Evolutionary conservation across 2,797 vertebrate genomes (phyloP), one percentile per base, ranked within the genome.

Genomic region (Crax fasciolata): DNA sequence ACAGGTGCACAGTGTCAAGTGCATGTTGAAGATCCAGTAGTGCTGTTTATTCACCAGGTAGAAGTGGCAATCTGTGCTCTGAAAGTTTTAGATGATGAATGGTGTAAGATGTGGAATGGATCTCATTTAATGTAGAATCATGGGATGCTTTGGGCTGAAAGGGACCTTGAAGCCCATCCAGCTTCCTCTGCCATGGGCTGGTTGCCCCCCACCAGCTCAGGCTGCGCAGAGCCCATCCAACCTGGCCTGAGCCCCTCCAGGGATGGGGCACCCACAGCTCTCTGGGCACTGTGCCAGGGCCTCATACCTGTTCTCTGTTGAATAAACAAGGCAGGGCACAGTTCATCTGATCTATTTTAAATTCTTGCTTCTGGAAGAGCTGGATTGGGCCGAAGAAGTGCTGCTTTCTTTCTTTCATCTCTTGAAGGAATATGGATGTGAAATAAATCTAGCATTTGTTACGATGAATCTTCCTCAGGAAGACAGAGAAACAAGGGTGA

Each of bases 41-140:
- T 20, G 14, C 13, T 14, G 35, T 35, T 35, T 35, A 2, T 62
- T 80, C 25, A 28, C 51, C 68, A 7, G 5, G 7, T 57, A 43
- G 63, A 2, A 4, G 2, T 44, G 13, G 7, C 51, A 48, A 12
- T 38, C 2, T 0, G 1, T 66, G 23, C 48, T 78, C 48, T 81
- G 71, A 61, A 74, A 54, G 44, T 55, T 9, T 81, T 49, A 71
- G 44, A 25, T 46, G 57, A n/a, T 0, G 0, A 7, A 10, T 25
- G 35, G 23, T 11, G 2, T n/a, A n/a, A 54, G 39, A 13, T 78
- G 28, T 43, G 1, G 62, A 48, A 0, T 19, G 19, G 1, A 1
- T 32, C 9, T 49, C 5, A 7, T 38, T 74, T 16, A 74, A 46
- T 4, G 2, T 38, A 74, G 71, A 66, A 24, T 20, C 6, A 43